Conservation (phyloP, 2,113 vertebrate genomes). For the Megalops atlanticus region DNA sequence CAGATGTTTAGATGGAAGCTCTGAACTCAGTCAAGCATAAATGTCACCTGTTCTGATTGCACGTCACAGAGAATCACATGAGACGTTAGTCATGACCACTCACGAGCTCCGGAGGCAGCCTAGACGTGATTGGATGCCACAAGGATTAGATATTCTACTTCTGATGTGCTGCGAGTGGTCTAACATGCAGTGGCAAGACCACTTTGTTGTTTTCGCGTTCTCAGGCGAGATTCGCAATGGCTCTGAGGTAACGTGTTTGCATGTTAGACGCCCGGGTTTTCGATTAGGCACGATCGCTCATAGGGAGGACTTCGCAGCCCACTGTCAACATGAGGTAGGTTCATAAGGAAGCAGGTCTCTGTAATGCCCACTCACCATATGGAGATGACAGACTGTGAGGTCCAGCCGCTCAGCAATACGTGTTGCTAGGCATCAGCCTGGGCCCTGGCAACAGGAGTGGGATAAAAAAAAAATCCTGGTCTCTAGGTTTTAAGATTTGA, state of each 20-base stretch:
- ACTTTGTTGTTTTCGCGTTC: slow-evolving; percentile 5
- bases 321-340: not conserved
- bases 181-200: not conserved
- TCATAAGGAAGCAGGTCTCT: not conserved
- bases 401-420: not conserved
- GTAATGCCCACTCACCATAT: slow-evolving; percentile 17
- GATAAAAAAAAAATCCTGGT: no score
- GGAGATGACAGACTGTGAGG: not conserved
- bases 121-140: not conserved
- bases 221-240: not conserved
- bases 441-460: not conserved
- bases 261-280: not conserved
- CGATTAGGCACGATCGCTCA: not conserved
- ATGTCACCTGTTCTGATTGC: slow-evolving; percentile 17
- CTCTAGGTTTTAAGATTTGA: no score
- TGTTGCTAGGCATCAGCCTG: slow-evolving; percentile 8
- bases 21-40: slow-evolving; percentile 6
- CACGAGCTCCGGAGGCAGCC: not conserved
- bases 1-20: slow-evolving; percentile 7
- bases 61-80: not conserved
- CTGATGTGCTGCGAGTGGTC: not conserved
- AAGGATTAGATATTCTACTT: not conserved
- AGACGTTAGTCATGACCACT: not conserved
- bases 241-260: not conserved
- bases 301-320: not conserved